phyloP scores from a whole-genome alignment of 2,113 vertebrate genomes.

The Myotis brandtii region DNA sequence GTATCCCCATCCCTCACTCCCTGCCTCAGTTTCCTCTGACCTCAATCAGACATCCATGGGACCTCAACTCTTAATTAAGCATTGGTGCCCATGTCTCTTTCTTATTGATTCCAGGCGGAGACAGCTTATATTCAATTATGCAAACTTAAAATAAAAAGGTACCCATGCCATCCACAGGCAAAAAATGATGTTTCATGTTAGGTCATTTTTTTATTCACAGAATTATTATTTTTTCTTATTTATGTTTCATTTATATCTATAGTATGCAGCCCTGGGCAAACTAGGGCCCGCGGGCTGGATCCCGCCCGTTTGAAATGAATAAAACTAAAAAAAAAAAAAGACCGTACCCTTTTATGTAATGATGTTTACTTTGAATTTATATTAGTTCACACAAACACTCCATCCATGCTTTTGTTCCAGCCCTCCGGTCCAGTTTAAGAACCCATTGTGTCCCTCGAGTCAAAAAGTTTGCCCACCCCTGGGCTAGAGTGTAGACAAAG shows the following conservation, averaged over 20 bases:
- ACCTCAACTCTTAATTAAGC: too few relatives aligned
- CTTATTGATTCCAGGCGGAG: neutral
- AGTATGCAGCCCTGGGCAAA: neutral
- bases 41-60: neutral
- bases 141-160: neutral
- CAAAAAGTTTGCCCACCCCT: too few relatives aligned
- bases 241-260: neutral
- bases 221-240: neutral
- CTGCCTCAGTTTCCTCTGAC: neutral
- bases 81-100: rapidly evolving
- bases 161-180: neutral
- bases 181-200: too few relatives aligned
- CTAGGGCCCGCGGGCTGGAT: too few relatives aligned
- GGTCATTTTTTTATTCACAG: neutral
- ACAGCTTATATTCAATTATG: neutral
- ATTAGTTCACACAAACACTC: too few relatives aligned
- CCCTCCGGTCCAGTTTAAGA: too few relatives aligned
- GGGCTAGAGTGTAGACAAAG: neutral
- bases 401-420: too few relatives aligned
- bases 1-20: rapidly evolving
- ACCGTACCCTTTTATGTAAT: too few relatives aligned
- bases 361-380: too few relatives aligned
- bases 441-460: too few relatives aligned
- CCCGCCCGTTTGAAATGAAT: too few relatives aligned
- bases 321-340: too few relatives aligned